Percentiles rank a stretch among this genome's conserved stretches.
phyloP scores from a whole-genome alignment of 1,140 invertebrate species.

The Calliopsis andreniformis region DNA sequence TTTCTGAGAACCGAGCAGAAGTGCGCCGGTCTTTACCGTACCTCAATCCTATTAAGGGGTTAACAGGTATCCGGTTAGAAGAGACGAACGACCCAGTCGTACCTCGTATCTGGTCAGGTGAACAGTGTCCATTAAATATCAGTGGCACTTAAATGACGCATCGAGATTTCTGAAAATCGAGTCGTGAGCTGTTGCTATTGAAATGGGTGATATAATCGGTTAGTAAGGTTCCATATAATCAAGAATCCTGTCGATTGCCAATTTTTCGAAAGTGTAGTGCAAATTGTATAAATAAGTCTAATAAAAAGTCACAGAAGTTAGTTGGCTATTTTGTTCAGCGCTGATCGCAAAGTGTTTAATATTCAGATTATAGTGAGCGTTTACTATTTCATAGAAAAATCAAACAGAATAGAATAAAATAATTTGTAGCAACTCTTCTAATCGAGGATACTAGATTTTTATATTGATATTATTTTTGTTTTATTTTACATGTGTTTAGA shows the following conservation, averaged over 20 bases:
- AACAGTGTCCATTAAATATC: constrained; percentile 53
- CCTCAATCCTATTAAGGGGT: constrained; percentile 76
- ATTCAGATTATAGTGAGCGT: neutral
- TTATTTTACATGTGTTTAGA: neutral
- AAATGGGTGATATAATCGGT: constrained; percentile 64
- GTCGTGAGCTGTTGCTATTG: neutral
- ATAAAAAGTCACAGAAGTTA: neutral
- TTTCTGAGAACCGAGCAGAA: constrained; percentile 56
- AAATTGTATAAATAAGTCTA: neutral
- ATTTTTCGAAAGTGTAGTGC: neutral
- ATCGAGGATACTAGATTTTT: neutral
- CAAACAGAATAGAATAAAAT: too few relatives aligned
- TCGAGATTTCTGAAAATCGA: neutral
- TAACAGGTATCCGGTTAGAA: constrained; percentile 78
- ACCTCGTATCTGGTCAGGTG: constrained; percentile 56
- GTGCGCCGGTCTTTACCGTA: constrained; percentile 72
- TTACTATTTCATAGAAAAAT: neutral
- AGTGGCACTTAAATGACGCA: constrained; percentile 24
- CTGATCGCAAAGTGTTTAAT: neutral
- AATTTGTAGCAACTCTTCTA: too few relatives aligned
- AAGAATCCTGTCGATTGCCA: neutral
- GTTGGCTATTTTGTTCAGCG: neutral
- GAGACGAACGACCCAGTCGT: constrained; percentile 69
- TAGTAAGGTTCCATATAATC: constrained; percentile 29
- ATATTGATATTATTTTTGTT: neutral